These are phyloP conservation scores for Brevimyrus niger DNA, from an alignment of 2,113 vertebrate genomes.

Conservation along the genomic window DNA sequence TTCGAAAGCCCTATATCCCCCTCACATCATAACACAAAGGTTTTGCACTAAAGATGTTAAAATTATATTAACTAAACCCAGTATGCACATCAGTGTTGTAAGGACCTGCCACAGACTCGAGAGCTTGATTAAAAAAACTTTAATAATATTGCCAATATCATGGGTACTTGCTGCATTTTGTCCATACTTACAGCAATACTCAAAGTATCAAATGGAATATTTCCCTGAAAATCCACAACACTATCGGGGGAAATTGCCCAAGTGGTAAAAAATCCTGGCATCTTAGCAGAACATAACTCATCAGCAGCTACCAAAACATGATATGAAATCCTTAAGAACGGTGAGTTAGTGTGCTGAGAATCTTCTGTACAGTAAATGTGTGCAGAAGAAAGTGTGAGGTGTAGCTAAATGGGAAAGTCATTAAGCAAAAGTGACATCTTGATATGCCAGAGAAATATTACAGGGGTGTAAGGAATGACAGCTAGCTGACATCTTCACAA, in stretches of 20 bases:
- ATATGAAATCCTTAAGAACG: not conserved
- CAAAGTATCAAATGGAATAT: not conserved
- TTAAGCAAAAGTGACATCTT: not conserved
- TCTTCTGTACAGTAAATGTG: not conserved
- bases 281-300: not conserved
- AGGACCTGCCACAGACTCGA: not conserved
- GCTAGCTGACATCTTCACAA: not conserved
- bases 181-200: not conserved
- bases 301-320: not conserved
- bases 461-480: not conserved
- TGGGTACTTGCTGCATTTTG: not conserved
- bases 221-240: not conserved
- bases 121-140: not conserved
- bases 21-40: no score
- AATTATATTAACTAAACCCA: not conserved
- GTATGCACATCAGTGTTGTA: not conserved
- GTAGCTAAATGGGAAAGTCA: not conserved
- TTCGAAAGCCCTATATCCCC: no score
- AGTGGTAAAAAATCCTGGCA: not conserved
- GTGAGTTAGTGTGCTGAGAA: not conserved
- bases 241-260: not conserved
- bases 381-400: conserved; percentile 10
- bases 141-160: not conserved
- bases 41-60: not conserved
- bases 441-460: not conserved